phyloP scores from a whole-genome alignment of 2,113 vertebrate species.

The Cephalopholis sonnerati region DNA sequence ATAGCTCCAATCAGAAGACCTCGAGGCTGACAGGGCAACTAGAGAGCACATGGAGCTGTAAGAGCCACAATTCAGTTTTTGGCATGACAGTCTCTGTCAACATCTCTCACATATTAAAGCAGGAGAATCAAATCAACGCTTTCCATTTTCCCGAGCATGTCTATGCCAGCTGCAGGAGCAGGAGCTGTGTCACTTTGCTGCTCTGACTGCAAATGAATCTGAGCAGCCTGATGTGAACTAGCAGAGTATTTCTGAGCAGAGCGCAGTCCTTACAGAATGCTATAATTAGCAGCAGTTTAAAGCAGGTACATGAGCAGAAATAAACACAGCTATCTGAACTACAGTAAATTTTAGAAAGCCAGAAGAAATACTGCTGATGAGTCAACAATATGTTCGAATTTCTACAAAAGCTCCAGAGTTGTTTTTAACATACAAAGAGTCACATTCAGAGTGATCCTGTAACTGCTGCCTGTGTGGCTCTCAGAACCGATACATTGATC shows the following conservation, averaged over 20 bases:
- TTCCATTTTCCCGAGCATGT: constrained; percentile 10
- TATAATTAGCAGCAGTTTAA: constrained; percentile 55
- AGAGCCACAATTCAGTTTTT: not conserved
- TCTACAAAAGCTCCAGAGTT: constrained; percentile 18
- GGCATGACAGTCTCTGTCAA: not conserved
- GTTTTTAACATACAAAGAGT: too few relatives aligned
- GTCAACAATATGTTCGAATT: constrained; percentile 6
- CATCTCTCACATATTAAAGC: constrained; percentile 4
- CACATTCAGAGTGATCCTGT: too few relatives aligned
- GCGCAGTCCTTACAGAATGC: constrained; percentile 9
- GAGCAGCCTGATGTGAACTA: constrained; percentile 8
- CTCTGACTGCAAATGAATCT: constrained; percentile 43
- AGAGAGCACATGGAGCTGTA: constrained; percentile 2
- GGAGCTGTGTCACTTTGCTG: not conserved
- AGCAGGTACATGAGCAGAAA: constrained; percentile 42
- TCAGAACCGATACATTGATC: not conserved
- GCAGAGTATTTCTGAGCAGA: constrained; percentile 21
- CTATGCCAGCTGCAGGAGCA: constrained; percentile 2
- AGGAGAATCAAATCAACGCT: not conserved
- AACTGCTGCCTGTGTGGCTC: not conserved
- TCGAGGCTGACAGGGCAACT: not conserved
- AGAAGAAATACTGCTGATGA: constrained; percentile 13
- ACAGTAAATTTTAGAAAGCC: constrained; percentile 8
- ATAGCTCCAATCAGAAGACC: not conserved
- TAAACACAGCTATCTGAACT: constrained; percentile 1